phyloP scores from a whole-genome alignment of 2,888 invertebrate genomes.

The Hyalella azteca region DNA sequence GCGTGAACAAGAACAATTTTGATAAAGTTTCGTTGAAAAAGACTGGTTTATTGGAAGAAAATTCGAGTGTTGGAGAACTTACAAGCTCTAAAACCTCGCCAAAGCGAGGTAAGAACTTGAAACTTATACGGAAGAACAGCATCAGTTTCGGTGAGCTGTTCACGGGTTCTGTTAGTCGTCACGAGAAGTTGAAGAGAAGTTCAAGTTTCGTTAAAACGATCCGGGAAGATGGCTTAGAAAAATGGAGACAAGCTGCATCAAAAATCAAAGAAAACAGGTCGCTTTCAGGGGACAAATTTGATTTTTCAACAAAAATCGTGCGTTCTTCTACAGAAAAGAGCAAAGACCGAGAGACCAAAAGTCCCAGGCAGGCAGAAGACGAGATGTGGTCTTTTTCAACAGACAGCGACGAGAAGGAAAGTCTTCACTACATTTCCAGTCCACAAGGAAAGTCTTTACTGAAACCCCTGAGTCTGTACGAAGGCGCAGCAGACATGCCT shows the following conservation, averaged over 20 bases:
- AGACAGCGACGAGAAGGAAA: background rate
- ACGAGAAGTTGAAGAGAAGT: background rate
- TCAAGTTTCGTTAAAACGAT: background rate
- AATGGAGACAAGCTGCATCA: background rate
- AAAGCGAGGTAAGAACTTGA: constrained; percentile 2
- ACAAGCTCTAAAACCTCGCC: too few relatives aligned
- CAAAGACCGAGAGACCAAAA: background rate
- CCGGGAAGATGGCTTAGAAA: background rate
- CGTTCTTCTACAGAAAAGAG: too few relatives aligned
- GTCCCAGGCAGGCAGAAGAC: background rate
- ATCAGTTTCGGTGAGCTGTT: constrained; percentile 11
- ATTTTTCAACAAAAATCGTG: too few relatives aligned
- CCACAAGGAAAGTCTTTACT: background rate
- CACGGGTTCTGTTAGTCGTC: background rate
- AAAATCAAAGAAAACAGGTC: background rate
- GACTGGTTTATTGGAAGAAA: too few relatives aligned
- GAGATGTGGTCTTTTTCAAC: background rate
- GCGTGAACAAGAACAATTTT: background rate
- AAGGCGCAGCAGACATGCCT: background rate
- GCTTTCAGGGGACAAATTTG: background rate
- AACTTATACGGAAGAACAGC: background rate
- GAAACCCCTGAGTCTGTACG: background rate
- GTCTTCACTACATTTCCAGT: background rate
- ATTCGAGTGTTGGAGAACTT: too few relatives aligned
- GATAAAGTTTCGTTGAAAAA: too few relatives aligned